These are phyloP conservation scores for Argyrosomus regius DNA, from an alignment of 2,797 vertebrate genomes.

Conservation along the genomic window DNA sequence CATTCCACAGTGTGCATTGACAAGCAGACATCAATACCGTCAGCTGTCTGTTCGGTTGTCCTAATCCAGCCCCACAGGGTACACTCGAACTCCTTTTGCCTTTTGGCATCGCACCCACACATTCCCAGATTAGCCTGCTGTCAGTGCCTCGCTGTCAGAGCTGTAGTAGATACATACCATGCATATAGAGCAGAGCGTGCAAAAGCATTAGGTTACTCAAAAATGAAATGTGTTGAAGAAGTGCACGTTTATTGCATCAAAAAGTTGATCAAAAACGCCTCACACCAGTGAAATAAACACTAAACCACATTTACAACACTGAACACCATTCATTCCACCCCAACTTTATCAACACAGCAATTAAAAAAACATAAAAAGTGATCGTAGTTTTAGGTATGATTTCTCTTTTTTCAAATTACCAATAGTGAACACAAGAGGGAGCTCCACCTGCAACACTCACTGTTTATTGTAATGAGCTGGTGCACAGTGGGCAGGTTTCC, in stretches of 20 bases:
- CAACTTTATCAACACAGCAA: no score
- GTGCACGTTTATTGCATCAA: no score
- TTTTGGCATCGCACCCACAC: constrained; percentile 35
- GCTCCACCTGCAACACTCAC: background rate
- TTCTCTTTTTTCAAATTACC: no score
- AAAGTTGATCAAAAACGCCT: background rate
- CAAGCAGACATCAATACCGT: constrained; percentile 32
- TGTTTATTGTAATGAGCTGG: background rate
- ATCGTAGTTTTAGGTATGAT: no score
- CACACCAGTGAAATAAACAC: no score
- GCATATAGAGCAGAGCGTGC: background rate
- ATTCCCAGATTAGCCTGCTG: constrained; percentile 39
- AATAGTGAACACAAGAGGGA: constrained; percentile 21
- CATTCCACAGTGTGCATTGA: background rate
- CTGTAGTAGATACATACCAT: background rate
- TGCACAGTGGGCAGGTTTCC: background rate
- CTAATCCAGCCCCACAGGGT: constrained; percentile 28
- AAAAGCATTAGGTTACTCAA: background rate
- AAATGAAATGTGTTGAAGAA: background rate
- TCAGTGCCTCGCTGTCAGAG: background rate
- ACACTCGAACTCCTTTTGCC: constrained; percentile 29
- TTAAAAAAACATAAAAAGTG: no score
- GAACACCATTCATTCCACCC: no score
- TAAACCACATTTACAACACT: no score
- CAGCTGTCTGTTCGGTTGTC: constrained; percentile 41